A percentile compares a stretch with the other conserved stretches of the same genome.
Evolutionary conservation across 1,140 invertebrate species (phyloP).

Genomic region (Anagrus nilaparvatae): DNA sequence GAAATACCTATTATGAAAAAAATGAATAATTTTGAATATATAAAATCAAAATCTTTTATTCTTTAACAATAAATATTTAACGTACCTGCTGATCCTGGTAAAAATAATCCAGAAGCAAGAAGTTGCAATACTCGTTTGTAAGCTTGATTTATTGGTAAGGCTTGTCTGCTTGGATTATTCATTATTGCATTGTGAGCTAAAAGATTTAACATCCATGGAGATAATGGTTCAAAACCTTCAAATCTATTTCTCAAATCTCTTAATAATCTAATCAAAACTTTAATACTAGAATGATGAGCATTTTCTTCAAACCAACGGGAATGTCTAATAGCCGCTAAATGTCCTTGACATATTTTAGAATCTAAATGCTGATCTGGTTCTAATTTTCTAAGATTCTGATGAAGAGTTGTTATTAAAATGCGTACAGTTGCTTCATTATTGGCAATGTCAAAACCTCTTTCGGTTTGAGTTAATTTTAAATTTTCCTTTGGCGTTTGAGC

Average conservation of each 20-base stretch:
- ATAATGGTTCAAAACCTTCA: constrained; percentile 80
- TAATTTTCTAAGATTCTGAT: constrained; percentile 85
- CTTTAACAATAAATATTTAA: constrained; percentile 6
- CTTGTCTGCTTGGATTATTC: constrained; percentile 89
- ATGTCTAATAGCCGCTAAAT: constrained; percentile 88
- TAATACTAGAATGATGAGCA: constrained; percentile 93
- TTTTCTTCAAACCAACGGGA: constrained; percentile 98
- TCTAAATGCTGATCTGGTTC: constrained; percentile 64
- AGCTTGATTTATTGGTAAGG: constrained; percentile 83
- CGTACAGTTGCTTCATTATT: constrained; percentile 75
- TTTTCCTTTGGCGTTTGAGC: constrained; percentile 46
- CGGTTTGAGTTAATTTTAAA: constrained; percentile 54
- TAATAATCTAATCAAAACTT: constrained; percentile 85
- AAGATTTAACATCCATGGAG: constrained; percentile 94
- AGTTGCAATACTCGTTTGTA: constrained; percentile 76
- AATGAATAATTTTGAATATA: neutral
- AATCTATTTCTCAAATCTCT: constrained; percentile 83
- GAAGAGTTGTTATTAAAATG: constrained; percentile 85
- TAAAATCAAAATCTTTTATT: constrained; percentile 4
- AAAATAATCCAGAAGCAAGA: constrained; percentile 84
- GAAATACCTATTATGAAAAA: constrained; percentile 51
- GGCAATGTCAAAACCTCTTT: constrained; percentile 74
- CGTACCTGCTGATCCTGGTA: constrained; percentile 85
- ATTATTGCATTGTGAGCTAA: constrained; percentile 93
- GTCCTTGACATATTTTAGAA: constrained; percentile 47